A percentile compares a stretch with the other conserved stretches of the same genome.
These are phyloP conservation scores for Sarcophaga caerulescens DNA, from an alignment of 2,888 invertebrate species.

Conservation along the genomic window DNA sequence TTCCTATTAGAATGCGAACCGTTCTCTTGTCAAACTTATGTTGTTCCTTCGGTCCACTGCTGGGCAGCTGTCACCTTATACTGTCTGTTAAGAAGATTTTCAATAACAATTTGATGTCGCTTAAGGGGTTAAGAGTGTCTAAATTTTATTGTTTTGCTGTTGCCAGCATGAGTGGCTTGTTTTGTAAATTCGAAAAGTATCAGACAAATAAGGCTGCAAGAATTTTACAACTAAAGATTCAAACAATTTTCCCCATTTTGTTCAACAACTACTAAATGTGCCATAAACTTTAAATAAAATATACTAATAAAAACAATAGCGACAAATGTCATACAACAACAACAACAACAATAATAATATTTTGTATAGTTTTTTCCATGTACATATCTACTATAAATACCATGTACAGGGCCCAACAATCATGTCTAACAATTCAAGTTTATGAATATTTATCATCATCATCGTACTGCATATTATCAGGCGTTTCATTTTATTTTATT, in stretches of 20 bases:
- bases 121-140: neutral
- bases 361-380: no score
- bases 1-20: no score
- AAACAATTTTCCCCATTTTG: slow-evolving; percentile 45
- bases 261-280: slow-evolving; percentile 29
- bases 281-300: slow-evolving; percentile 12
- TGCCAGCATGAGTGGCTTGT: slow-evolving; percentile 29
- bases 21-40: no score
- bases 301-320: slow-evolving; percentile 4
- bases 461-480: slow-evolving; percentile 37
- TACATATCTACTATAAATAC: neutral
- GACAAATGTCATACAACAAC: neutral
- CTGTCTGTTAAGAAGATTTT: no score
- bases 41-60: no score
- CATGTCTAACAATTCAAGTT: slow-evolving; percentile 18
- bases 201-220: slow-evolving; percentile 39
- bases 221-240: slow-evolving; percentile 27
- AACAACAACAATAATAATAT: no score
- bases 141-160: neutral
- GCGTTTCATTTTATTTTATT: slow-evolving; percentile 28
- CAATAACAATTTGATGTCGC: no score
- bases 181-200: slow-evolving; percentile 21
- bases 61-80: no score
- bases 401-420: neutral
- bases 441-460: slow-evolving; percentile 33